Conservation (phyloP, 2,113 vertebrate species). For the Corapipo altera region DNA sequence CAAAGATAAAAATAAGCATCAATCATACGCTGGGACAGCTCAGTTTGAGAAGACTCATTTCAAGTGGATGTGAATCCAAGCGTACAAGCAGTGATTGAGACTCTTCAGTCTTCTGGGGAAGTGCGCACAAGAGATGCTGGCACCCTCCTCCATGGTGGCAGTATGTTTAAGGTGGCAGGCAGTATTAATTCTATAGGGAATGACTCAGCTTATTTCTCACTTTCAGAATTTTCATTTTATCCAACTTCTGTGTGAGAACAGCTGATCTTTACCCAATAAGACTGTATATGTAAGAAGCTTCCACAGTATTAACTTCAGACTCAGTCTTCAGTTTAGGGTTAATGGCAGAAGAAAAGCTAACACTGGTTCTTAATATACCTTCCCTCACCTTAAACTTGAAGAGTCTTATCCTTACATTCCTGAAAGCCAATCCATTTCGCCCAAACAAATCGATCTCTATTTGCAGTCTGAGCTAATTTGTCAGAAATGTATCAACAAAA, state of each 20-base stretch:
- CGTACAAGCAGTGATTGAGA: neutral
- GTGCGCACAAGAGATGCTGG: neutral
- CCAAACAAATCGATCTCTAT: constrained; percentile 61
- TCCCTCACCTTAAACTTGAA: neutral
- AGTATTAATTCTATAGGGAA: neutral
- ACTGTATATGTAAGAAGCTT: neutral
- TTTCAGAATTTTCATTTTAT: neutral
- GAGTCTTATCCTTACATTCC: neutral
- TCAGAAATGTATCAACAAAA: constrained; percentile 58
- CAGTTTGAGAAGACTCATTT: neutral
- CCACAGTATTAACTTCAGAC: neutral
- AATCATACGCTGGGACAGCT: neutral
- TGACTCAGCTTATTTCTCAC: neutral
- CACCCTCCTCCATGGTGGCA: neutral
- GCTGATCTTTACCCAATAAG: neutral
- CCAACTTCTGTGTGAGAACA: neutral
- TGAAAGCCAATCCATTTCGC: neutral
- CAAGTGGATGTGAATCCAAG: neutral
- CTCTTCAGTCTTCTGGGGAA: neutral
- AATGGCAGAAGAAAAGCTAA: neutral
- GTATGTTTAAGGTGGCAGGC: neutral
- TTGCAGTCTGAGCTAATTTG: constrained; percentile 56
- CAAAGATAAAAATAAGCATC: neutral
- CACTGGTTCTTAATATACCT: neutral
- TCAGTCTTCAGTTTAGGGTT: neutral